phyloP scores from a whole-genome alignment of 2,113 vertebrate species.

The Mionectes macconnelli region DNA sequence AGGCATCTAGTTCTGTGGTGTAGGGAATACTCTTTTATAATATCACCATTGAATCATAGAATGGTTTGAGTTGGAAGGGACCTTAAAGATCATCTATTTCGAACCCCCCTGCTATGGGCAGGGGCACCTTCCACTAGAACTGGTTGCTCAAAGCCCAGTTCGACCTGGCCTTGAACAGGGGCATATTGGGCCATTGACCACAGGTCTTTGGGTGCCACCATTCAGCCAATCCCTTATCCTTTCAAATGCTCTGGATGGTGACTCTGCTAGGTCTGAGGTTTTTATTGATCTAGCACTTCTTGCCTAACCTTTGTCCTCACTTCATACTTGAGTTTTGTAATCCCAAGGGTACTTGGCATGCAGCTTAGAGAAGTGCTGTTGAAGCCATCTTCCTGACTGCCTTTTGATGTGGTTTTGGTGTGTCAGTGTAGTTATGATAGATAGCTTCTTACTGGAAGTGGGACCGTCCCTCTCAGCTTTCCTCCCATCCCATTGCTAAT shows the following conservation, averaged over 20 bases:
- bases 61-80: neutral
- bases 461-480: neutral
- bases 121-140: neutral
- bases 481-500: neutral
- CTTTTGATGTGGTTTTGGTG: constrained; percentile 34
- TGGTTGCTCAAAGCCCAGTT: neutral
- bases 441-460: neutral
- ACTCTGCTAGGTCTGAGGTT: neutral
- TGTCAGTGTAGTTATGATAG: neutral
- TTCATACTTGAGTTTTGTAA: neutral
- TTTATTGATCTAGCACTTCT: neutral
- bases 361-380: neutral
- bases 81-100: neutral
- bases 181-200: neutral
- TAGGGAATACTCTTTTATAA: neutral
- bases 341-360: neutral
- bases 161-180: neutral
- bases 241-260: neutral
- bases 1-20: neutral
- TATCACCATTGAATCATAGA: neutral
- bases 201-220: neutral
- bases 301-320: neutral
- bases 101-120: fast-evolving
- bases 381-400: neutral
- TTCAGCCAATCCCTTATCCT: neutral